Percentiles rank a stretch among this genome's conserved stretches.
These are phyloP conservation scores for Somateria mollissima DNA, from an alignment of 2,797 vertebrate genomes.

Conservation along the genomic window DNA sequence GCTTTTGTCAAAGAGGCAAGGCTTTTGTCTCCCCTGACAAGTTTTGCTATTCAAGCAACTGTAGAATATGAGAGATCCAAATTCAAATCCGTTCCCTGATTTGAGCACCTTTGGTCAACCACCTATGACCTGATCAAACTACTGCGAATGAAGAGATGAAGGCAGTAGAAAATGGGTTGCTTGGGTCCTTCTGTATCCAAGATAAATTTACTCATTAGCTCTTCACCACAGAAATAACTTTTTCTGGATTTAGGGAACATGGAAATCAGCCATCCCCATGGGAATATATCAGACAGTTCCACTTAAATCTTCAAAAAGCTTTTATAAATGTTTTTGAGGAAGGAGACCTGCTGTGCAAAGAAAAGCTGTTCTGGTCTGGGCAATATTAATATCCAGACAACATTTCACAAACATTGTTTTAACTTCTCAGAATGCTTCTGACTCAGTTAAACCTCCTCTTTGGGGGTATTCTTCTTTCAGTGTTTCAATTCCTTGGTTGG, in stretches of 20 bases:
- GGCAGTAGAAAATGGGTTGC: neutral
- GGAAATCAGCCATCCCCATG: neutral
- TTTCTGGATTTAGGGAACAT: neutral
- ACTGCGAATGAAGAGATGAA: neutral
- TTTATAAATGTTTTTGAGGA: neutral
- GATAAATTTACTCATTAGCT: neutral
- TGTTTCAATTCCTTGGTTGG: neutral
- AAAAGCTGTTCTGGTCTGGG: neutral
- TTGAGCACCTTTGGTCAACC: neutral
- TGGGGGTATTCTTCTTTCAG: neutral
- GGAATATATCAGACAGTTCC: neutral
- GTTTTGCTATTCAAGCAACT: neutral
- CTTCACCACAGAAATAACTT: neutral
- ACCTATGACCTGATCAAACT: neutral
- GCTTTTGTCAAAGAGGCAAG: neutral
- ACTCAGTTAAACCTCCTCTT: neutral
- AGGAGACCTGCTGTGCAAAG: neutral
- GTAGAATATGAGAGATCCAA: accelerated
- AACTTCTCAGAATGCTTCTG: neutral
- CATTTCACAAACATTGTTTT: neutral
- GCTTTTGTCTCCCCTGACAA: neutral
- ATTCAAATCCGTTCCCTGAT: neutral
- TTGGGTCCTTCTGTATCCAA: neutral
- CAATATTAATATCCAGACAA: neutral
- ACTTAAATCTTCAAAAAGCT: neutral